Evolutionary conservation across 2,113 vertebrate species (phyloP), one percentile per base, ranked within the genome.

Genomic region (Rhinoptilus africanus): DNA sequence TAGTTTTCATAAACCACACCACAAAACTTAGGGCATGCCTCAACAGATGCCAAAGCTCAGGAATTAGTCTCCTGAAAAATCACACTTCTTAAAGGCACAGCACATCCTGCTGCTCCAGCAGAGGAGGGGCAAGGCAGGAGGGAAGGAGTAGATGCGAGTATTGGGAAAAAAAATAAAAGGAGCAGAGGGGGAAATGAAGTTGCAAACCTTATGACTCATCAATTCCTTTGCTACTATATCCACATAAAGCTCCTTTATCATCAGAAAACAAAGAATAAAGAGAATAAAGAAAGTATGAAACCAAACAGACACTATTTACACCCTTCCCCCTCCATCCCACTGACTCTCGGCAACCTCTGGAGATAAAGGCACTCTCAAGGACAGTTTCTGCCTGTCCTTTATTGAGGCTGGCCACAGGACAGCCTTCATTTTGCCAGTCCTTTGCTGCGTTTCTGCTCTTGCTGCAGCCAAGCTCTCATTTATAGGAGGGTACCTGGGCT

Each of bases 1-100:
- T 10, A 79, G 63, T 62, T 92, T 85, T 71, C 85, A 88, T 66
- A 62, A 87, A 66, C 53, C 64, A 63, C 53, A 69, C 48, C 74
- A 91, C 80, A 91, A 60, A 92, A 89, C 48, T 59, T 5, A 47
- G 54, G 92, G 78, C 95, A 94, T 91, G 96, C 84, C 94, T 89
- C 62, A 50, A 91, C 94, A 97, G 37, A 88, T 94, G 84, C 94
- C 92, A 89, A 69, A 83, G 89, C 77, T 87, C 39, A 87, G 92
- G 86, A 92, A 93, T 87, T 68, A 91, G 28, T 26, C 76, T 77
- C 90, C 90, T 89, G 66, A 85, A 85, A 92, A 83, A 53, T 4
- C 68, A 91, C 41, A 23, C 34, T 72, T 37, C 91, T 94, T 94
- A 97, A 96, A 97, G 96, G 88, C 73, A 81, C 88, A 84, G 76